Percentiles rank a stretch among this genome's conserved stretches.
Conservation (phyloP, 2,113 vertebrate genomes). For the Aleadryas rufinucha region DNA sequence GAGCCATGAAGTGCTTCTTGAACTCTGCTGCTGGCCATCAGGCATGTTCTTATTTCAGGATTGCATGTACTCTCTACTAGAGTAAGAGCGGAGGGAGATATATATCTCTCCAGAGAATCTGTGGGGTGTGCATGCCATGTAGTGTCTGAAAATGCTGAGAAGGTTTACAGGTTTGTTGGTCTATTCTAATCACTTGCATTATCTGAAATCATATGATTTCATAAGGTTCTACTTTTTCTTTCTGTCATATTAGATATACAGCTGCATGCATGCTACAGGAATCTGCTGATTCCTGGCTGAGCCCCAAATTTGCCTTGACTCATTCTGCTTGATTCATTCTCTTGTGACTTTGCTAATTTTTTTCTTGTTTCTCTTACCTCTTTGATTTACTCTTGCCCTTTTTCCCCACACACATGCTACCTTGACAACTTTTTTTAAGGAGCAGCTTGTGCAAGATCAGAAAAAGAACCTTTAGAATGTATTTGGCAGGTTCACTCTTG, state of each 20-base stretch:
- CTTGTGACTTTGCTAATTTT: neutral
- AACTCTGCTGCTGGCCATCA: neutral
- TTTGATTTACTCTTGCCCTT: neutral
- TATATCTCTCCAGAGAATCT: neutral
- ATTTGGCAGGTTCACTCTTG: neutral
- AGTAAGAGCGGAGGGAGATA: neutral
- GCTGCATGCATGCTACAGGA: neutral
- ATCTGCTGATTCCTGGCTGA: neutral
- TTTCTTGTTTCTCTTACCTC: neutral
- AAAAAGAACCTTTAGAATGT: neutral
- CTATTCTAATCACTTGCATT: neutral
- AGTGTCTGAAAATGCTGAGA: neutral
- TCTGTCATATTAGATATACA: neutral
- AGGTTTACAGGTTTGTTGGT: neutral
- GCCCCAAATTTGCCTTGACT: neutral
- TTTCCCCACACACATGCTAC: neutral
- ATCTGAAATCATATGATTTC: neutral
- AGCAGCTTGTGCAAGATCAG: neutral
- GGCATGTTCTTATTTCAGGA: neutral
- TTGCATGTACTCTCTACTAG: neutral
- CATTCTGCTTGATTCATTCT: neutral
- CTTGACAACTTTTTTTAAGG: neutral
- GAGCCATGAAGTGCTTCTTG: neutral
- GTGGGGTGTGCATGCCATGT: neutral
- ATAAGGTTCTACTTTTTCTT: neutral